Base-by-base conservation (phyloP, 2,888 invertebrate genomes). In the Calameuta pallipes region DNA sequence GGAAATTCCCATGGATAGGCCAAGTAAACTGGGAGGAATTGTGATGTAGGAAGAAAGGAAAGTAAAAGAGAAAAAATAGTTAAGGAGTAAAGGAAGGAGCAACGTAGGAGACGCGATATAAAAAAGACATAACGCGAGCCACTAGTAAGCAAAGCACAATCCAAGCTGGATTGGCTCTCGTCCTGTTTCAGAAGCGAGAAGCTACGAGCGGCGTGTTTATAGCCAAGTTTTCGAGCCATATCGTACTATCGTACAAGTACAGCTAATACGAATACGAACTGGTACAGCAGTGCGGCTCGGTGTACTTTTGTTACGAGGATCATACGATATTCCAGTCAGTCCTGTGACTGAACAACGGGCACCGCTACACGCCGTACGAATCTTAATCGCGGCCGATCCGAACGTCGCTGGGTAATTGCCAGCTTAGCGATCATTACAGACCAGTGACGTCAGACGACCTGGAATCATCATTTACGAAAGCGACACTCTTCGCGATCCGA, bases 321-420 rank as follows among this genome's bases (percentile, higher is more conserved):
- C 87, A 87, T 90, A 90, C 86, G 84, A 89, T 90, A 90, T 90
- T 90, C 90, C 85, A 90, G 90, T 90, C 90, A 90, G 89, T 84
- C 85, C 79, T 85, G 85, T 87, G 87, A 87, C 87, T 87, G 89
- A 89, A 90, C 90, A 90, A 89, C 90, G 90, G 89, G 88, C 90
- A 88, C 87, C 87, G 87, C 80, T 80, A 77, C 83, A 83, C 87
- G 85, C 87, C 88, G 83, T 87, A 85, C 88, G 90, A 89, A 90
- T 90, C 87, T 89, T 86, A 90, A 90, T 89, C 82, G 82, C n/a
- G 71, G 80, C 81, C 80, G 81, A 86, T 86, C 84, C 85, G 85
- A 56, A 23, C 56, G 87, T 85, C 84, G 84, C 89, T 90, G 90
- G 90, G 90, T 90, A 90, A 90, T 90, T 90, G 90, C 90, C 90